Base-by-base conservation (phyloP, 2,113 vertebrate genomes). In the Planiliza haematocheilus region DNA sequence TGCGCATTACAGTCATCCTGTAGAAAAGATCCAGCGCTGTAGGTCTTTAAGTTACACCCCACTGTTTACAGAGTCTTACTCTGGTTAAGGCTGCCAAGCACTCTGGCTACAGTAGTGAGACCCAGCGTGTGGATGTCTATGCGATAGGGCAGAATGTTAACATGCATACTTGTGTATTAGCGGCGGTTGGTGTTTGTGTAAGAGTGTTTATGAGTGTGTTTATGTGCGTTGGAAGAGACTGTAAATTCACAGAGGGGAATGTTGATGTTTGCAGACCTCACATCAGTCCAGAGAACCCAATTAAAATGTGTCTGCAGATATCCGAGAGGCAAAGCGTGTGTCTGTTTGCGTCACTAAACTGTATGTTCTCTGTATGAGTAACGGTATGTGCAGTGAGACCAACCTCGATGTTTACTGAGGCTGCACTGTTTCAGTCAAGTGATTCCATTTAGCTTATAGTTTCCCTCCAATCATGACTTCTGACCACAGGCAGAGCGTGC, bases 401-500 rank as follows among this genome's bases (percentile, higher is more conserved):
- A 48, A 59, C 65, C 48, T 18, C 37, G 74, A 70, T 51, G 61
- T 72, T 76, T 62, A 91, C 86, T 90, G 81, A 86, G 72, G 56
- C 73, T 34, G 51, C 85, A 82, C 65, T 90, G 89, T 90, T 88
- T 59, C 53, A 86, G 82, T 91, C 89, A 94, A 87, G 86, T 90
- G 90, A 93, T 74, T 90, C 74, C 68, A 82, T 85, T 92, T 83
- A 89, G 63, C 77, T 65, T 75, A 74, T 8, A 46, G 82, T 84
- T 68, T 37, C 73, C 68, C 83, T 86, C 71, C 88, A 87, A 86
- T 90, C 74, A 83, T 38, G 52, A 39, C 65, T 68, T 84, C 74
- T 65, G 59, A 82, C 55, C 17, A 68, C 18, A 85, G 62, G 72
- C 20, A 14, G 68, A 77, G 73, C 30, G 57, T 49, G 50, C 45